Evolutionary conservation across 2,888 invertebrate genomes (phyloP).

Genomic region (Drosophila sordidula): DNA sequence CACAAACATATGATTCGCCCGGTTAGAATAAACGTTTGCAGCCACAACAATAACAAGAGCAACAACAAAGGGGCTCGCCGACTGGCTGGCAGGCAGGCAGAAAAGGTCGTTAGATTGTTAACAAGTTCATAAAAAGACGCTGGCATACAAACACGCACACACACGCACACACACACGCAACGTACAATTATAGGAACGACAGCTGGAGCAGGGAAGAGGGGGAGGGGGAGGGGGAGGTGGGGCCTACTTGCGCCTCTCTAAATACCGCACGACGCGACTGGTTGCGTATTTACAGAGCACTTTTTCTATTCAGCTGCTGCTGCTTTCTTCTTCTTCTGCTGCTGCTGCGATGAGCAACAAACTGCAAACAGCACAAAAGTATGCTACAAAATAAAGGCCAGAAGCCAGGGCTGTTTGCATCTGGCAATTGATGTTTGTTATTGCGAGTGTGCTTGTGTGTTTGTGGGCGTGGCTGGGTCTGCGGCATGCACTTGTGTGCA

Average conservation of each 20-base stretch:
- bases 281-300: conserved; percentile 73
- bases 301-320: conserved; percentile 50
- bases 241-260: conserved; percentile 55
- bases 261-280: conserved; percentile 67
- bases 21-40: conserved; percentile 40
- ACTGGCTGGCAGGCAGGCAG: conserved; percentile 22
- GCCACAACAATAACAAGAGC: conserved; percentile 20
- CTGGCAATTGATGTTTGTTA: conserved; percentile 67
- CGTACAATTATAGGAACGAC: conserved; percentile 48
- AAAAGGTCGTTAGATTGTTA: conserved; percentile 79
- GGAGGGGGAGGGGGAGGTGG: not conserved
- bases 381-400: conserved; percentile 41
- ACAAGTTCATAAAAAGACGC: conserved; percentile 79
- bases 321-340: conserved; percentile 8
- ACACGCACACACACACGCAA: conserved; percentile 13
- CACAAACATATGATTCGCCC: conserved; percentile 68
- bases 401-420: conserved; percentile 49
- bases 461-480: conserved; percentile 9
- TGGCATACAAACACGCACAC: conserved; percentile 28
- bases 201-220: not conserved
- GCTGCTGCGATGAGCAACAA: conserved; percentile 41
- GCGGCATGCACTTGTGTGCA: not conserved
- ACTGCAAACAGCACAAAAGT: conserved; percentile 61
- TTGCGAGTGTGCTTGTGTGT: conserved; percentile 3
- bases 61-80: conserved; percentile 8